A percentile compares a stretch with the other conserved stretches of the same genome.
Conservation (phyloP, 2,113 vertebrate genomes). For the Mastomys natalensis region DNA sequence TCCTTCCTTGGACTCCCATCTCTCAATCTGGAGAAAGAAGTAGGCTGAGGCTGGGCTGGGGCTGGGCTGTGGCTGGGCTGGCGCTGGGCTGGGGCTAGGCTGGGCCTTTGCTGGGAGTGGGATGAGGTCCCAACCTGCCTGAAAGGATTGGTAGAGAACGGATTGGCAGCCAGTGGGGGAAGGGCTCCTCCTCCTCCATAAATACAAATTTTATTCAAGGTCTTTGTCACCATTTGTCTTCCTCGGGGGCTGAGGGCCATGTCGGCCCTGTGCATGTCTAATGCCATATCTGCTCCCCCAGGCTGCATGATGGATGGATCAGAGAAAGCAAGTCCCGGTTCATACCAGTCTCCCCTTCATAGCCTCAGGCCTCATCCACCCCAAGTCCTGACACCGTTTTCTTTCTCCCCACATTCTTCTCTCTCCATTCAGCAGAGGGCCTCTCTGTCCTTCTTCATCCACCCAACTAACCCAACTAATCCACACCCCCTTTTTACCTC, state of each 20-base stretch:
- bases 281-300: constrained; percentile 80
- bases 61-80: neutral
- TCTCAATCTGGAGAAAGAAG: neutral
- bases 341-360: constrained; percentile 27
- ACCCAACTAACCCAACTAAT: neutral
- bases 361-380: constrained; percentile 6
- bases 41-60: neutral
- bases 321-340: constrained; percentile 56
- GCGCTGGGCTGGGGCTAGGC: constrained; percentile 16
- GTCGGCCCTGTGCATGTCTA: constrained; percentile 70
- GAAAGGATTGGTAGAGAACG: constrained; percentile 71
- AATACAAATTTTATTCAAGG: constrained; percentile 86
- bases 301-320: constrained; percentile 82
- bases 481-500: constrained; percentile 16
- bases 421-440: neutral
- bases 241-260: constrained; percentile 59
- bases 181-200: constrained; percentile 73
- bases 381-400: neutral
- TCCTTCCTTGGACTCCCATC: neutral
- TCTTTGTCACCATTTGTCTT: constrained; percentile 82
- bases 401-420: neutral
- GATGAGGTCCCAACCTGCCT: constrained; percentile 35
- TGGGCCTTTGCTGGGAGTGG: neutral
- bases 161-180: constrained; percentile 73
- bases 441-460: neutral